These are phyloP conservation scores for Eleginops maclovinus DNA, from an alignment of 2,113 vertebrate genomes.

Conservation along the genomic window DNA sequence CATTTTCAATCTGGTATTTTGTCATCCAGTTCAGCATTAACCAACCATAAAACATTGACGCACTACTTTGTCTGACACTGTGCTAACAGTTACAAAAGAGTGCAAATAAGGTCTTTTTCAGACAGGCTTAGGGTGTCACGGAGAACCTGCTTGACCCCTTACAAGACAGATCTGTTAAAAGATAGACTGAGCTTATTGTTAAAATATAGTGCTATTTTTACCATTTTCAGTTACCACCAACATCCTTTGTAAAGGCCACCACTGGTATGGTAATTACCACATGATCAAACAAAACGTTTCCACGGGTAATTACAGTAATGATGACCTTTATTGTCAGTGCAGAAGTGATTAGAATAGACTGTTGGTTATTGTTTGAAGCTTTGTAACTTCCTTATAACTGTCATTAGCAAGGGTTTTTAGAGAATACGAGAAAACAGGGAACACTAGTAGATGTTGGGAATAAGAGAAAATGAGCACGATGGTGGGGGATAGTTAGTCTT, in stretches of 20 bases:
- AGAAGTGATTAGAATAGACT: background rate
- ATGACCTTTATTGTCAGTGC: background rate
- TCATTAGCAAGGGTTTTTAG: background rate
- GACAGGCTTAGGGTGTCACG: constrained; percentile 12
- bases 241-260: background rate
- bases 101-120: constrained; percentile 33
- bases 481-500: constrained; percentile 41
- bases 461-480: constrained; percentile 18
- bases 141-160: background rate
- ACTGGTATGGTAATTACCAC: background rate
- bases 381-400: background rate
- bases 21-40: background rate
- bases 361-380: background rate
- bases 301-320: background rate
- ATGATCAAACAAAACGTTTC: background rate
- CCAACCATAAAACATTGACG: background rate
- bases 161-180: background rate
- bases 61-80: background rate
- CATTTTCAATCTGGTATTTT: background rate
- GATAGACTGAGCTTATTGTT: background rate
- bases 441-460: constrained; percentile 24
- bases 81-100: constrained; percentile 21
- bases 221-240: background rate
- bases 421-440: background rate
- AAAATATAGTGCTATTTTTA: background rate